phyloP scores from a whole-genome alignment of 2,113 vertebrate genomes.

The Trochalopteron elliotii region DNA sequence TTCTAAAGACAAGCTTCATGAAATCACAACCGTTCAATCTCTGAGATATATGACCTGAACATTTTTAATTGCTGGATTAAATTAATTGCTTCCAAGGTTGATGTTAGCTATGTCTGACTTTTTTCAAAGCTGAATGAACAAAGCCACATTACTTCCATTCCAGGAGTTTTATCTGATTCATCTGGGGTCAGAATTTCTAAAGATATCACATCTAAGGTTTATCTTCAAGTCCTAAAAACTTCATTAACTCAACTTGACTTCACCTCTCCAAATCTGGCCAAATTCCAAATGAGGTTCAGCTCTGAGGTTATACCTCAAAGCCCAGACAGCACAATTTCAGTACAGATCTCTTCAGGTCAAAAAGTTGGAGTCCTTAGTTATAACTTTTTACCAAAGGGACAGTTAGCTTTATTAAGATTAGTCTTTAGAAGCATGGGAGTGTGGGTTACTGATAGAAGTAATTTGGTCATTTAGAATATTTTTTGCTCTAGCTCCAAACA shows the following conservation, averaged over 20 bases:
- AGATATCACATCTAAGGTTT: neutral
- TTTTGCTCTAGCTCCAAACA: neutral
- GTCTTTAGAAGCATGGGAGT: accelerated
- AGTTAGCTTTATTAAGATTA: neutral
- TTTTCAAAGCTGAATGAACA: neutral
- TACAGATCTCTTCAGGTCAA: neutral
- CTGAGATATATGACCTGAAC: neutral
- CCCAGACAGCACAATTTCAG: neutral
- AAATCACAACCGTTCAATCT: neutral
- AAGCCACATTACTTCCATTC: neutral
- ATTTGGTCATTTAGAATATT: neutral
- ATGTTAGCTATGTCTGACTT: neutral
- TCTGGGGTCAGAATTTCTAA: neutral
- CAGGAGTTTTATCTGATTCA: neutral
- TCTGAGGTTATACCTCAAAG: neutral
- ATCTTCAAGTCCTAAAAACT: neutral
- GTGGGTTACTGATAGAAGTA: neutral
- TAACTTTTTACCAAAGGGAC: neutral
- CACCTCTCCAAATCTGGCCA: neutral
- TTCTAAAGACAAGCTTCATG: neutral
- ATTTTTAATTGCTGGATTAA: slow-evolving; percentile 7
- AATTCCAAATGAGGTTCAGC: neutral
- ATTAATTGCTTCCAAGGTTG: neutral
- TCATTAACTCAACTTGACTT: neutral
- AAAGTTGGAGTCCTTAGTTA: neutral